Percentiles rank a stretch among this genome's conserved stretches.
Evolutionary conservation across 1,140 invertebrate genomes (phyloP).

Genomic region (Papilio polytes): DNA sequence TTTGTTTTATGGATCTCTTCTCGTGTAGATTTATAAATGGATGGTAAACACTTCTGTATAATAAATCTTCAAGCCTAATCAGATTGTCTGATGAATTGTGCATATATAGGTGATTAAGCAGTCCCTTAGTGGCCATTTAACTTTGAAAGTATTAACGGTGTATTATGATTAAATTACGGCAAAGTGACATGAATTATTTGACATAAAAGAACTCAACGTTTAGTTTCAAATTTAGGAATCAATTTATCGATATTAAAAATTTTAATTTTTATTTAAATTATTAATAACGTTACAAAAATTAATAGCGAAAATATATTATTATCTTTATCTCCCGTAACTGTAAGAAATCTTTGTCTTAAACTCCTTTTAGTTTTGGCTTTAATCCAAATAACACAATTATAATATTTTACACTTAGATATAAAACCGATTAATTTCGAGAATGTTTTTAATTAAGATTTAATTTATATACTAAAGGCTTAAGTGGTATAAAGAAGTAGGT

Average conservation of each 20-base stretch:
- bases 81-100: not conserved
- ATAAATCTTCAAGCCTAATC: not conserved
- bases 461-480: not conserved
- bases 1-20: slow-evolving; percentile 6
- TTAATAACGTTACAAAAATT: no score
- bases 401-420: not conserved
- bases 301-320: no score
- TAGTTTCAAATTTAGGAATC: no score
- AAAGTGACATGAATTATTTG: no score
- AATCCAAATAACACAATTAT: not conserved
- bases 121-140: no score
- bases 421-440: not conserved
- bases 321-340: not conserved
- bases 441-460: no score
- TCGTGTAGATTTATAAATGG: not conserved
- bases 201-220: no score
- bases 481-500: not conserved
- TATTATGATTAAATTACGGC: no score
- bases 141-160: no score
- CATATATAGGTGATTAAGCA: no score
- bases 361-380: not conserved
- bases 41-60: not conserved
- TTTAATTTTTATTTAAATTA: no score
- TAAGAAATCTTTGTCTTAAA: not conserved
- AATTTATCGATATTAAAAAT: no score